A percentile compares a stretch with the other conserved stretches of the same genome.
phyloP scores from a whole-genome alignment of 2,888 invertebrate species.

The Aricia artaxerxes region DNA sequence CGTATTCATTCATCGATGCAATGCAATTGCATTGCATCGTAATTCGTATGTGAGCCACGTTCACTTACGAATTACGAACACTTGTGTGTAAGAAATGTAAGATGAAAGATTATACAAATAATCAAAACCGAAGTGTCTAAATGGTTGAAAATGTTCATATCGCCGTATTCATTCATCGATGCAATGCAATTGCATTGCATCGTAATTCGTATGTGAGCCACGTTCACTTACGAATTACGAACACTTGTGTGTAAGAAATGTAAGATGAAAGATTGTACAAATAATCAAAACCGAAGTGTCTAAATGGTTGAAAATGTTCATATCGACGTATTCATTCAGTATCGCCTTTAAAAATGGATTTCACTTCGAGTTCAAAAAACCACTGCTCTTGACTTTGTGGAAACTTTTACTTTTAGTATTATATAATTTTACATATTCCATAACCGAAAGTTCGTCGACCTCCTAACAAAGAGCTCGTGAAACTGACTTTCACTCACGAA shows the following conservation, averaged over 20 bases:
- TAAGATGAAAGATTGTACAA: background rate
- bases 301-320: background rate
- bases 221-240: too few relatives aligned
- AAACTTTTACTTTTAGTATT: slow-evolving; percentile 21
- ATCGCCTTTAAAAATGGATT: background rate
- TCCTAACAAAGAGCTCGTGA: slow-evolving; percentile 53
- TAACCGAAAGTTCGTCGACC: slow-evolving; percentile 69
- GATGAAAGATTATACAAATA: background rate
- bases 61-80: too few relatives aligned
- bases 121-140: too few relatives aligned
- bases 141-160: background rate
- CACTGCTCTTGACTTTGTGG: slow-evolving; percentile 28
- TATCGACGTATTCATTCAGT: background rate
- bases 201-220: too few relatives aligned
- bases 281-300: too few relatives aligned
- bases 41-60: too few relatives aligned
- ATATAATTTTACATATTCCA: slow-evolving; percentile 47
- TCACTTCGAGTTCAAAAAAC: slow-evolving; percentile 14
- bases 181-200: too few relatives aligned
- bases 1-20: too few relatives aligned
- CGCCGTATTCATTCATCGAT: background rate
- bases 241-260: too few relatives aligned
- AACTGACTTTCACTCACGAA: slow-evolving; percentile 69
- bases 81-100: too few relatives aligned
- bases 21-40: too few relatives aligned